Evolutionary conservation across 1,140 invertebrate species (phyloP), one percentile per base, ranked within the genome.

Genomic region (Caenorhabditis tropicalis): DNA sequence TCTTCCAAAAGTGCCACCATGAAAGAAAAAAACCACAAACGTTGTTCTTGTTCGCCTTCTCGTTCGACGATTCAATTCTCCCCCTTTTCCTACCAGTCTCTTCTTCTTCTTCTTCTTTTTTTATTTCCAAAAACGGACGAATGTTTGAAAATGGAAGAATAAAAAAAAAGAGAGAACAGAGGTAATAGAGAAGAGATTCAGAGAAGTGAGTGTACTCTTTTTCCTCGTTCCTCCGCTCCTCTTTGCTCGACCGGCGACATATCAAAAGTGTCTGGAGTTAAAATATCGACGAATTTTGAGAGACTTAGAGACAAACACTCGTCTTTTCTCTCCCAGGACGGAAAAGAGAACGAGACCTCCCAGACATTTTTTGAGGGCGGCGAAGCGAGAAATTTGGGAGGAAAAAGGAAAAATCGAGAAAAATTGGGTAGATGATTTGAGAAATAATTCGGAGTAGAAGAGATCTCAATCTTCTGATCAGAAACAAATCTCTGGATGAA

Each of bases 121-220:
- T 51, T 51, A 6, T n/a, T n/a, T 56, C 53, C 53, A 65, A 65
- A 65, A 65, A 65, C 31, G 58, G 58, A 65, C 58, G 58, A 65
- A 65, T 65, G 58, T 65, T 65, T 65, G 58, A 36, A 65, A 65
- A 65, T 65, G 58, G 31, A 65, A 36, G 58, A 65, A 65, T 65
- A 21, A 65, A 65, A n/a, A 65, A 36, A 21, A n/a, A 36, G 7
- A 39, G 29, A 16, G 31, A n/a, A 36, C 15, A 39, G 29, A 16
- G 31, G 19, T 16, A 3, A 65, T 36, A n/a, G 12, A n/a, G 16
- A 24, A 36, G 58, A 65, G 58, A 65, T n/a, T 27, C 31, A 16
- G 12, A 65, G 58, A 65, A 24, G 27, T 16, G 19, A 10, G 33
- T n/a, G 56, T 27, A 10, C 24, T 31, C 24, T 58, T 58, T 29